Evolutionary conservation across 1,140 invertebrate species (phyloP).

Genomic region (Bombus picipes): DNA sequence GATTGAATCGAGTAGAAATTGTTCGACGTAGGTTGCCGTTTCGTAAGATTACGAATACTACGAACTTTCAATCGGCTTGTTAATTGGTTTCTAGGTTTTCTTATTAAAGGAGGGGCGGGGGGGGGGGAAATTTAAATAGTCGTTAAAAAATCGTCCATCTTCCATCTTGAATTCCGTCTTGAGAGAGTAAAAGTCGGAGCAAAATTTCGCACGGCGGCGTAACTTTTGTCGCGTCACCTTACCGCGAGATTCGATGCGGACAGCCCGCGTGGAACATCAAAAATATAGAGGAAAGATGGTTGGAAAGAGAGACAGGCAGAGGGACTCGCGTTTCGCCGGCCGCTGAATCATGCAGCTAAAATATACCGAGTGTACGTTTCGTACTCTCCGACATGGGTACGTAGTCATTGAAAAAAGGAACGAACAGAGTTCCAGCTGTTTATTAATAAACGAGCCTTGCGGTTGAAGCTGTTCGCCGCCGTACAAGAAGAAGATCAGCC

Average conservation of each 20-base stretch:
- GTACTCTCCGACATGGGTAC: slow-evolving; percentile 10
- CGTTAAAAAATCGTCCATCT: background rate
- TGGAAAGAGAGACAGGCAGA: background rate
- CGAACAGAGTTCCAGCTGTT: slow-evolving; percentile 15
- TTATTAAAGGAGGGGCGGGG: too few species aligned
- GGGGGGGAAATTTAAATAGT: background rate
- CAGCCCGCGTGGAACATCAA: background rate
- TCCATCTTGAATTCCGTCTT: background rate
- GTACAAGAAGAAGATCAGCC: background rate
- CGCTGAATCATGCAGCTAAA: slow-evolving; percentile 71
- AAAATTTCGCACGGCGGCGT: background rate
- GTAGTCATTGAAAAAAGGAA: slow-evolving; percentile 33
- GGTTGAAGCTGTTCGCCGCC: background rate
- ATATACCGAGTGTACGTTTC: slow-evolving; percentile 66
- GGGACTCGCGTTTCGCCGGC: slow-evolving; percentile 33
- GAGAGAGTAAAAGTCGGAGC: background rate
- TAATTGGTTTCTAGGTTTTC: too few species aligned
- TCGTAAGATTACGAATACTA: too few species aligned
- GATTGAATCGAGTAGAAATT: too few species aligned
- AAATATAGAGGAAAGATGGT: slow-evolving; percentile 13
- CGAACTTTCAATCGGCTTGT: too few species aligned
- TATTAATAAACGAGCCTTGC: slow-evolving; percentile 52
- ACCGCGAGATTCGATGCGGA: slow-evolving; percentile 7
- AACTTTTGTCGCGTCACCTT: background rate
- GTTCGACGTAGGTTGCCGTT: too few species aligned